Base-by-base conservation (phyloP, 2,888 invertebrate species). In the Agapostemon virescens region DNA sequence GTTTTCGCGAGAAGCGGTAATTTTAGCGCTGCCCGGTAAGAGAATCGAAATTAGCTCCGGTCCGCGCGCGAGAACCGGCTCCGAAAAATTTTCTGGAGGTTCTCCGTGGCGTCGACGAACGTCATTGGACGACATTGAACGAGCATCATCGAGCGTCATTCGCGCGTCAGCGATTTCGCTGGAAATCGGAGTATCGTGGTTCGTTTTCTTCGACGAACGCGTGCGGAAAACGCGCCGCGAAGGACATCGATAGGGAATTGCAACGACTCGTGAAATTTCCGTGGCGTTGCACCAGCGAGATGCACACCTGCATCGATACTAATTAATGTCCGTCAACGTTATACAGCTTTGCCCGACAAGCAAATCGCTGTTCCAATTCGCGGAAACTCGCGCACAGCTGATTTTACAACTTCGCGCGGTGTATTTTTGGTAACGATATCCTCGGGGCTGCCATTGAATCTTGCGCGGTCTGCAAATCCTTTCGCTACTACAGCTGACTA, bases 221-320 rank as follows among this genome's bases (percentile, higher is more conserved):
- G 13, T 23, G 15, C 33, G 66, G 23, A 20, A 67, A 13, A 61
- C 26, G 36, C 15, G 38, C 49, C 17, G 49, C 40, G 26, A 69
- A 75, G 15, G 38, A 26, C 20, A 49, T n/a, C 36, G n/a, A 36
- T 15, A 55, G 55, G 5, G 77, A 77, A 77, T 76, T 26, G 20
- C 30, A 15, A n/a, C 30, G 77, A 78, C 77, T 77, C 42, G 64
- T 11, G 33, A 40, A 15, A 63, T 76, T 64, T 30, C 58, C 17
- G 64, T 23, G 23, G 52, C 38, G 58, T 77, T 36, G 68, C 23
- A 55, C 77, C 36, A 42, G 26, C 68, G 30, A 69, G n/a, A 7
- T 4, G 26, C 17, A 23, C 68, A 23, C 36, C 23, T 66, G 26
- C 4, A 40, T 61, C 30, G n/a, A 7, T n/a, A 15, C 13, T 45